These are phyloP conservation scores for Channa argus DNA, from an alignment of 2,113 vertebrate species.

Conservation along the genomic window DNA sequence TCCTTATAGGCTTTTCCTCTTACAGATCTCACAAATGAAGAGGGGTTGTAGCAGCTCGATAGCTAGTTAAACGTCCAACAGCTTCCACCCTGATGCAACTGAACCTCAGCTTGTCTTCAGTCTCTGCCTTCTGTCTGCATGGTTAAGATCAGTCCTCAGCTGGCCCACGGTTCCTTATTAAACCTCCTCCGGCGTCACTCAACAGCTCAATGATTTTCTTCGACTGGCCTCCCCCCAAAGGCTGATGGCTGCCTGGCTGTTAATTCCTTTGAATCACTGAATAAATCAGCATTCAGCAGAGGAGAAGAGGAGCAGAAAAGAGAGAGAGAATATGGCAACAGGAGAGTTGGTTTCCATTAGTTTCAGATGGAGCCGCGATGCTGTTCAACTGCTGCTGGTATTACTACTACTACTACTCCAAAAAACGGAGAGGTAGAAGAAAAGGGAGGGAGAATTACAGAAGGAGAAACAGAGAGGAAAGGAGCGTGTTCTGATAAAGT, in stretches of 20 bases:
- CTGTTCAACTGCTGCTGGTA: conserved; percentile 40
- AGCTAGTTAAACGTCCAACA: conserved; percentile 35
- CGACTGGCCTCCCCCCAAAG: conserved; percentile 15
- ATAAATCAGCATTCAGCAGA: conserved; percentile 49
- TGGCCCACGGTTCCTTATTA: conserved; percentile 32
- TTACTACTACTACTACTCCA: conserved; percentile 47
- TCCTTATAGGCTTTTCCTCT: background rate
- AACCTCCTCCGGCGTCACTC: conserved; percentile 33
- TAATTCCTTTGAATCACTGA: conserved; percentile 49
- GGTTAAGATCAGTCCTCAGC: conserved; percentile 47
- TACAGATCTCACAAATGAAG: conserved; percentile 11
- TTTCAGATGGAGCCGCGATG: conserved; percentile 47
- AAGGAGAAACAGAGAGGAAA: conserved; percentile 5
- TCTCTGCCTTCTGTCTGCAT: background rate
- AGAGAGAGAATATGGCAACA: conserved; percentile 47
- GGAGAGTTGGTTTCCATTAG: conserved; percentile 56
- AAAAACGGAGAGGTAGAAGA: conserved; percentile 29
- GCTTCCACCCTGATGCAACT: conserved; percentile 30
- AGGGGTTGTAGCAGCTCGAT: background rate
- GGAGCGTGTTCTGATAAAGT: conserved; percentile 21
- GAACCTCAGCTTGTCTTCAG: background rate
- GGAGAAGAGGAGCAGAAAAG: conserved; percentile 1
- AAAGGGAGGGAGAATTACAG: conserved; percentile 4
- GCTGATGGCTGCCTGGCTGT: conserved; percentile 31
- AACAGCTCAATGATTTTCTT: conserved; percentile 66